Evolutionary conservation across 2,113 vertebrate species (phyloP), one percentile per base, ranked within the genome.

Genomic region (Corythornis madagascariensis): DNA sequence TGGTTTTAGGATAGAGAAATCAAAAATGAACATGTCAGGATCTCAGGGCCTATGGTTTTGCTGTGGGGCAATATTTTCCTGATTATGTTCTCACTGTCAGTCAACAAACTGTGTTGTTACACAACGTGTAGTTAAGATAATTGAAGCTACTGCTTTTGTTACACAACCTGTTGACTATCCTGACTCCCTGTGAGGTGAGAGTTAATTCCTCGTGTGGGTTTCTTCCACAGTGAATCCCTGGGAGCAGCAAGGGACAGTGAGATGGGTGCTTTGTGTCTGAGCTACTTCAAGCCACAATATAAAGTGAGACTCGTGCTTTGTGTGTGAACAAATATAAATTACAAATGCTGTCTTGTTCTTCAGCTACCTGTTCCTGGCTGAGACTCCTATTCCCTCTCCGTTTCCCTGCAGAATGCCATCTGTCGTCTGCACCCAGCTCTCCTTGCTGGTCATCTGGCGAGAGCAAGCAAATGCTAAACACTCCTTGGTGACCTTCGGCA

Each of bases 51-150:
- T 72, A 5, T 13, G 61, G 13, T 87, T 95, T 94, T 83, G 47
- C 82, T 89, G 48, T 43, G 43, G 56, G 89, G 64, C 43, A 93
- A 89, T 95, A 83, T 69, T 93, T 89, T 95, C 31, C 2, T 60
- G 63, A 65, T 73, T 42, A 78, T 31, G 59, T 89, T 90, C 81
- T 90, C 89, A 70, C 56, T 95, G 75, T 67, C 79, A 76, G 73
- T 90, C 86, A 86, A 93, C 42, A 95, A 93, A 90, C 52, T 40
- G 35, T 86, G 33, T 28, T 80, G 21, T 95, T 95, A 77, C 71
- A 25, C 81, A 93, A 94, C 21, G 71, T 1, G 3, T 25, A 77
- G 67, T 93, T 87, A 66, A 56, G 56, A 66, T 90, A 93, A 87
- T 66, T 87, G 63, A 76, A 38, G 67, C 89, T 16, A 38, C 50